Conservation (phyloP, 2,888 invertebrate genomes). For the Conistra vaccinii region DNA sequence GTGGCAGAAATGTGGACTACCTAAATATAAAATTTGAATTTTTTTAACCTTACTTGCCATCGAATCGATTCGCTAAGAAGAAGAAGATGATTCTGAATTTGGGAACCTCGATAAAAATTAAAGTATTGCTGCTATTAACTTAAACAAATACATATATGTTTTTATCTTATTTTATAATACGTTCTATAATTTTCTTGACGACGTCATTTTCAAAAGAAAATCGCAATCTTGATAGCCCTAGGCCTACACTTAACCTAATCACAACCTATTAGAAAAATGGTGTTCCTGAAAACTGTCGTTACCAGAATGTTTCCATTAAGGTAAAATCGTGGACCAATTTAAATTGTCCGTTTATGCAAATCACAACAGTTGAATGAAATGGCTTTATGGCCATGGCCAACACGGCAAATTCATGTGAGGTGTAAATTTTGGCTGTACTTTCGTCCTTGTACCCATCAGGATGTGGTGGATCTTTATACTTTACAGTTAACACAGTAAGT, state of each 20-base stretch:
- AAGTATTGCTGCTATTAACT: background rate
- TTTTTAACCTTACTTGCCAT: no score
- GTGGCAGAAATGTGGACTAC: no score
- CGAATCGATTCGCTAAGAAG: no score
- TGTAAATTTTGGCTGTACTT: background rate
- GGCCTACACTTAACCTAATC: slow-evolving; percentile 20
- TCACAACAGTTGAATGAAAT: background rate
- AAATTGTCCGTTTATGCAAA: background rate
- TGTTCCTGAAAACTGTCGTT: slow-evolving; percentile 34
- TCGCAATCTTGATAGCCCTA: slow-evolving; percentile 1
- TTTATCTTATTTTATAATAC: no score
- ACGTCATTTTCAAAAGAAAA: background rate
- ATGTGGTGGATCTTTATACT: slow-evolving; percentile 82
- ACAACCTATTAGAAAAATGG: slow-evolving; percentile 3
- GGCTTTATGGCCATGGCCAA: no score
- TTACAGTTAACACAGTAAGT: slow-evolving; percentile 69
- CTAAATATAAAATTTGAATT: no score
- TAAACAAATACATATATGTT: no score
- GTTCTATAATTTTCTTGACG: background rate
- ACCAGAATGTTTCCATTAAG: slow-evolving; percentile 34
- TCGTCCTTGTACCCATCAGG: slow-evolving; percentile 84
- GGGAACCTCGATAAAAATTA: background rate
- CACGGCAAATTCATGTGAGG: background rate
- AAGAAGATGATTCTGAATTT: background rate
- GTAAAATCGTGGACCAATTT: background rate